Evolutionary conservation across 2,797 vertebrate species (phyloP).

Genomic region (Esox lucius): DNA sequence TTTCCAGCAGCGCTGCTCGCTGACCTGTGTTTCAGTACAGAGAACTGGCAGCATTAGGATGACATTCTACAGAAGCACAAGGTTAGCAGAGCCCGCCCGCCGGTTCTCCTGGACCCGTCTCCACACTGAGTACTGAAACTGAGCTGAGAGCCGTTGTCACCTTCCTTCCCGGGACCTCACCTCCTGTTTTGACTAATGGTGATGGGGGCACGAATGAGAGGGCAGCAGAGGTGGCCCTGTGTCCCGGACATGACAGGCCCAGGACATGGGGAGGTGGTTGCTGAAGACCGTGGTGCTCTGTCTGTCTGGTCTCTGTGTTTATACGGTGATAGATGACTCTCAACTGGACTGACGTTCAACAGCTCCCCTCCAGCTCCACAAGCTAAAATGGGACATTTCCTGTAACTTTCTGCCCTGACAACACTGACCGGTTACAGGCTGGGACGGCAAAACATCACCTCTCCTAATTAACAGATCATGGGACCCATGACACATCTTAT

Average conservation of each 20-base stretch:
- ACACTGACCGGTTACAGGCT: background rate
- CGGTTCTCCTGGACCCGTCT: conserved; percentile 24
- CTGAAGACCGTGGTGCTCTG: conserved; percentile 2
- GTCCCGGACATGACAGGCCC: conserved; percentile 47
- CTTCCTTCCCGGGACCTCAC: conserved; percentile 1
- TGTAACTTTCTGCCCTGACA: conserved; percentile 26
- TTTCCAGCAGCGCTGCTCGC: conserved; percentile 6
- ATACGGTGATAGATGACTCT: conserved; percentile 62
- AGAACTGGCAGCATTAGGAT: conserved; percentile 5
- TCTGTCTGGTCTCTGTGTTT: background rate
- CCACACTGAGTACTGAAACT: conserved; percentile 31
- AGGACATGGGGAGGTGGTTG: conserved; percentile 13
- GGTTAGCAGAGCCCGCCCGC: conserved; percentile 24
- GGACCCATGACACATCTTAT: background rate
- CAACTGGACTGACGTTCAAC: conserved; percentile 65
- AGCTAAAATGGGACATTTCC: conserved; percentile 57
- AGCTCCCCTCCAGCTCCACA: conserved; percentile 48
- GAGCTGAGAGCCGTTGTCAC: conserved; percentile 32
- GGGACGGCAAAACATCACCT: no score
- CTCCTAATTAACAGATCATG: background rate
- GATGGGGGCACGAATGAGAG: conserved; percentile 53
- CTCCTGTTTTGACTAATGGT: conserved; percentile 56
- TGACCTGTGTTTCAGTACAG: conserved; percentile 28
- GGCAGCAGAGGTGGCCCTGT: conserved; percentile 40
- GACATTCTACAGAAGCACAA: conserved; percentile 22